These are phyloP conservation scores for Prenolepis imparis DNA, from an alignment of 2,888 invertebrate species.

Conservation along the genomic window DNA sequence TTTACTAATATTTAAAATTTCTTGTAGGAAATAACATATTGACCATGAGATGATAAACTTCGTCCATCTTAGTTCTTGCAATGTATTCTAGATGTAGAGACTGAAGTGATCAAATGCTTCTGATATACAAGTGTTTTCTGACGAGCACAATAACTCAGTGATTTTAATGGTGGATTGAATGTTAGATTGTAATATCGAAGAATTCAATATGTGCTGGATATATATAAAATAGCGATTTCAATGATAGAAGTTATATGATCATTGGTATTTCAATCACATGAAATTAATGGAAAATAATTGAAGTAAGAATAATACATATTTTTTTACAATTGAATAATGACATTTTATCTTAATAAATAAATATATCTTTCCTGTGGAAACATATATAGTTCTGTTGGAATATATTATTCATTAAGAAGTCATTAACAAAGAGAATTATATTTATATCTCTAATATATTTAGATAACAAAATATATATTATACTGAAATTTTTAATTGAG, in stretches of 20 bases:
- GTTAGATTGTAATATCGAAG: not conserved
- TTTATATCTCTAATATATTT: not conserved
- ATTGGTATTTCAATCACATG: not conserved
- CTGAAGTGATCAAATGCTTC: not conserved
- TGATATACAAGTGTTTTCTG: not conserved
- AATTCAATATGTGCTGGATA: not conserved
- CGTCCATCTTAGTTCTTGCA: not conserved
- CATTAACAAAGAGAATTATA: too few relatives aligned
- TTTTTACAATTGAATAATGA: not conserved
- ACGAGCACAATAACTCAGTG: not conserved
- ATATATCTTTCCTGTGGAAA: too few relatives aligned
- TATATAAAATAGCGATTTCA: not conserved
- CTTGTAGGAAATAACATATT: not conserved
- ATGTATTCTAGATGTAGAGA: conserved; percentile 10
- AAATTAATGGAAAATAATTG: not conserved
- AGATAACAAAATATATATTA: not conserved
- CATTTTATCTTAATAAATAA: too few relatives aligned
- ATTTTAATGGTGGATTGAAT: conserved; percentile 27
- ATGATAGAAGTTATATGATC: not conserved
- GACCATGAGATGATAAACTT: not conserved
- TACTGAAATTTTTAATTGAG: too few relatives aligned
- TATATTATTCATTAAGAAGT: too few relatives aligned
- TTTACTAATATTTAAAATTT: not conserved
- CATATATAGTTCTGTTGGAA: too few relatives aligned
- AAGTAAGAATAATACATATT: not conserved